Evolutionary conservation across 2,113 vertebrate species (phyloP).

Genomic region (Phyllostomus hastatus): DNA sequence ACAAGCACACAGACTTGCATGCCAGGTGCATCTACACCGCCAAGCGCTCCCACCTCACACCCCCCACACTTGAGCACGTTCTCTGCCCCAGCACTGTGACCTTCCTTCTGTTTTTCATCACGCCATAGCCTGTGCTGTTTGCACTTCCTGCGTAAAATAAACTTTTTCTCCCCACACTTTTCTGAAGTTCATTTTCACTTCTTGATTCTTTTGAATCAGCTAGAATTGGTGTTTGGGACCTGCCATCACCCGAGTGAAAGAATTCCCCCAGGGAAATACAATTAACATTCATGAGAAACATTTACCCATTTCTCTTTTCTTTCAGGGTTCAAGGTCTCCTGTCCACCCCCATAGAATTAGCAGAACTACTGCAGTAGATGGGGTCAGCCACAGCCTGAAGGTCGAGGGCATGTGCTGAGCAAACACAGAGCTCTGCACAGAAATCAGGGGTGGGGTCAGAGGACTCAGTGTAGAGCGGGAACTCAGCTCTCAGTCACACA

Average conservation of each 20-base stretch:
- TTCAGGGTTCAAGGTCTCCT: background rate
- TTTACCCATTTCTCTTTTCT: slow-evolving; percentile 30
- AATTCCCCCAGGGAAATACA: background rate
- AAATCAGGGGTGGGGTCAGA: background rate
- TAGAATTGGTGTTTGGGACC: background rate
- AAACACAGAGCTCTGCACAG: slow-evolving; percentile 52
- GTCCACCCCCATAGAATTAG: slow-evolving; percentile 38
- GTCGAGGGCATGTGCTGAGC: slow-evolving; percentile 23
- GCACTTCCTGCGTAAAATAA: slow-evolving; percentile 30
- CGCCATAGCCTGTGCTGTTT: background rate
- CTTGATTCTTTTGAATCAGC: background rate
- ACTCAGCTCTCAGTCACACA: slow-evolving; percentile 22
- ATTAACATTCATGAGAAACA: slow-evolving; percentile 27
- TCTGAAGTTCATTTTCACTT: slow-evolving; percentile 46
- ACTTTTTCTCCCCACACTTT: background rate
- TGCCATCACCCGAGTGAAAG: background rate
- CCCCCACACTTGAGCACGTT: background rate
- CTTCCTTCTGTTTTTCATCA: slow-evolving; percentile 3
- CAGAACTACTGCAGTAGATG: slow-evolving; percentile 32
- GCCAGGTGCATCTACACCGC: accelerated
- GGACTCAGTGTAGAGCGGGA: background rate
- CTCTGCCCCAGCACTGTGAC: background rate
- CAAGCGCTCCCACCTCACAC: background rate
- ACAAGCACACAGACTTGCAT: too few relatives aligned
- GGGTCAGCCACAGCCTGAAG: background rate